Conservation (phyloP, 2,113 vertebrate species). For the Alethe castanea region DNA sequence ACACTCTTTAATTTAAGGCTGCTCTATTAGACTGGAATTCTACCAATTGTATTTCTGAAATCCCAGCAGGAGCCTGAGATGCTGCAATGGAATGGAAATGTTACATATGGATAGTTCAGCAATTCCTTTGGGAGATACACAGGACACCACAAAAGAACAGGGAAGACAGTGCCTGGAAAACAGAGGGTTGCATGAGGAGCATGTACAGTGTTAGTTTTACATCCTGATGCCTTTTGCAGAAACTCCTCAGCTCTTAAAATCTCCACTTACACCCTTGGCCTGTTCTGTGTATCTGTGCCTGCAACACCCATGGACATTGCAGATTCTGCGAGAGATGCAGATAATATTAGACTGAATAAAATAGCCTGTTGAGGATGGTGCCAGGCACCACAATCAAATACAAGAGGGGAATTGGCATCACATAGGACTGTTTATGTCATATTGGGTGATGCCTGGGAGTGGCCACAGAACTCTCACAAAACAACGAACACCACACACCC, state of each 20-base stretch:
- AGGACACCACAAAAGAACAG: background rate
- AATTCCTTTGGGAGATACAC: background rate
- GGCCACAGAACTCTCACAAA: background rate
- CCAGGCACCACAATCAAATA: background rate
- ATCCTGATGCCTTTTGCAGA: background rate
- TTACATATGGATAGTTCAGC: background rate
- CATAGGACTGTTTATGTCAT: background rate
- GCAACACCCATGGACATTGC: background rate
- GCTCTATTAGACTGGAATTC: background rate
- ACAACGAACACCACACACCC: background rate
- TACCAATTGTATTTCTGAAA: constrained; percentile 17
- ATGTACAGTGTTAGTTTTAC: background rate
- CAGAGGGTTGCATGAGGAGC: background rate
- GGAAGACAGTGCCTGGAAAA: background rate
- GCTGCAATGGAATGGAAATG: background rate
- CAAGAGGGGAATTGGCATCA: background rate
- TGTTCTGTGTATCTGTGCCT: background rate
- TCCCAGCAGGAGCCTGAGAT: background rate
- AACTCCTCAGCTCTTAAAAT: background rate
- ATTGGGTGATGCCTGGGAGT: background rate
- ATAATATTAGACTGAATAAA: background rate
- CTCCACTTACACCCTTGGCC: background rate
- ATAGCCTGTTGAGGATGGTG: background rate
- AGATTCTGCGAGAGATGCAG: background rate
- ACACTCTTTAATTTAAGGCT: background rate